Evolutionary conservation across 2,888 invertebrate genomes (phyloP).

Genomic region (Leptodirus hochenwartii): DNA sequence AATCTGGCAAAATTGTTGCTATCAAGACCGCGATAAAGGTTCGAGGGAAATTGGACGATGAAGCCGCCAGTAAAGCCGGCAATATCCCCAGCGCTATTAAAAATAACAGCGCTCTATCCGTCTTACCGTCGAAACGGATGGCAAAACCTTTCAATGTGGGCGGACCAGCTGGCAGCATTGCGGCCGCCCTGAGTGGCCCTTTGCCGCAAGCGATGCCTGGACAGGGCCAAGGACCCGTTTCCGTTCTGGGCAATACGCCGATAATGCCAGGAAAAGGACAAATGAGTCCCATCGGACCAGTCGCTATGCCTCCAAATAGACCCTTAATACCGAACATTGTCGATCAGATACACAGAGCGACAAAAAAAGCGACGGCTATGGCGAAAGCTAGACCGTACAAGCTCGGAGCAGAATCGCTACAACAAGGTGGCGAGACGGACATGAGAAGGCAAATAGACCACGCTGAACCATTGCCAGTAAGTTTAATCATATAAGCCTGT

Average conservation of each 20-base stretch:
- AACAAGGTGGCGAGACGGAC: constrained; percentile 15
- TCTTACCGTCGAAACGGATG: too few species aligned
- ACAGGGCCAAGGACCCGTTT: neutral
- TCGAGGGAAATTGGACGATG: constrained; percentile 32
- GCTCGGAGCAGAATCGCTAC: neutral
- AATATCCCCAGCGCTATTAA: constrained; percentile 27
- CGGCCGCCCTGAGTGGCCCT: neutral
- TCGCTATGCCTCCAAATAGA: too few species aligned
- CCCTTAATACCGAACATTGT: constrained; percentile 24
- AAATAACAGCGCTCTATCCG: constrained; percentile 40
- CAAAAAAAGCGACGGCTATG: constrained; percentile 15
- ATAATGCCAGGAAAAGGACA: constrained; percentile 7
- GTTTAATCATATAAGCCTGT: too few species aligned
- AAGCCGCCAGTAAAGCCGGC: constrained; percentile 16
- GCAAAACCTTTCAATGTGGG: constrained; percentile 15
- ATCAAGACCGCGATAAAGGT: constrained; percentile 65
- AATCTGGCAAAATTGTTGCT: constrained; percentile 88
- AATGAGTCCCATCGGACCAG: too few species aligned
- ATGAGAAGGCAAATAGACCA: constrained; percentile 22
- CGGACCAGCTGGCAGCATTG: constrained; percentile 22
- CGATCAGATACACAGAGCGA: constrained; percentile 20
- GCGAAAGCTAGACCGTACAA: constrained; percentile 7
- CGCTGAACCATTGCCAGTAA: too few species aligned
- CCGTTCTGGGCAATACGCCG: neutral
- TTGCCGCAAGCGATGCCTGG: neutral